These are phyloP conservation scores for Megalurothrips usitatus DNA, from an alignment of 2,888 invertebrate species.

Conservation along the genomic window DNA sequence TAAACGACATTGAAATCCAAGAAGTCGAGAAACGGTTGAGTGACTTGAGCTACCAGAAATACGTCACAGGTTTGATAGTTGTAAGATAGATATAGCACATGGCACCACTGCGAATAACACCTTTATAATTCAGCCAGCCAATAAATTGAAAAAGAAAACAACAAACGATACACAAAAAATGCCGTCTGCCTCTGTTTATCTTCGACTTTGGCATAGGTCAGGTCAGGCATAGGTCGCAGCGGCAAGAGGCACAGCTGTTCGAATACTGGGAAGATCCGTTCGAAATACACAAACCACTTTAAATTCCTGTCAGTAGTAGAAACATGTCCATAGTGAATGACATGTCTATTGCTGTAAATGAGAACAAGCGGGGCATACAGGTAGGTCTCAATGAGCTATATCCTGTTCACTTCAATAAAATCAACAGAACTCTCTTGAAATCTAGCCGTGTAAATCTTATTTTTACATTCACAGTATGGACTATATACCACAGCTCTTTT, in stretches of 20 bases:
- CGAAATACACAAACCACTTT: neutral
- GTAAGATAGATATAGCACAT: too few species aligned
- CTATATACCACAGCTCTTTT: neutral
- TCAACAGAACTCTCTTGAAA: too few species aligned
- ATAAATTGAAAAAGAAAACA: too few species aligned
- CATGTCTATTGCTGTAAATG: neutral
- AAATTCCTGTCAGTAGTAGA: neutral
- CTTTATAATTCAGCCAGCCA: too few species aligned
- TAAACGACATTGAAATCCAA: too few species aligned
- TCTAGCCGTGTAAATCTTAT: neutral
- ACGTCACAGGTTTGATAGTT: too few species aligned
- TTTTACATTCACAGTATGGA: neutral
- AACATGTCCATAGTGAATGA: neutral
- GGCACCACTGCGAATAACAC: too few species aligned
- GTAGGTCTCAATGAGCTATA: neutral
- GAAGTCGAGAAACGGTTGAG: too few species aligned
- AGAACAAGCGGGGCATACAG: neutral
- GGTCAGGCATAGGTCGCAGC: neutral
- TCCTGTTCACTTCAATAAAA: too few species aligned
- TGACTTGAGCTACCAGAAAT: too few species aligned
- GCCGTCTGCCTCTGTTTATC: neutral
- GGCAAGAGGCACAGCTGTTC: neutral
- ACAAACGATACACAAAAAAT: too few species aligned
- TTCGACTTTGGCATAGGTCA: neutral
- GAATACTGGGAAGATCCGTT: neutral